Evolutionary conservation across 2,797 vertebrate genomes (phyloP).

Genomic region (Squalus acanthias): DNA sequence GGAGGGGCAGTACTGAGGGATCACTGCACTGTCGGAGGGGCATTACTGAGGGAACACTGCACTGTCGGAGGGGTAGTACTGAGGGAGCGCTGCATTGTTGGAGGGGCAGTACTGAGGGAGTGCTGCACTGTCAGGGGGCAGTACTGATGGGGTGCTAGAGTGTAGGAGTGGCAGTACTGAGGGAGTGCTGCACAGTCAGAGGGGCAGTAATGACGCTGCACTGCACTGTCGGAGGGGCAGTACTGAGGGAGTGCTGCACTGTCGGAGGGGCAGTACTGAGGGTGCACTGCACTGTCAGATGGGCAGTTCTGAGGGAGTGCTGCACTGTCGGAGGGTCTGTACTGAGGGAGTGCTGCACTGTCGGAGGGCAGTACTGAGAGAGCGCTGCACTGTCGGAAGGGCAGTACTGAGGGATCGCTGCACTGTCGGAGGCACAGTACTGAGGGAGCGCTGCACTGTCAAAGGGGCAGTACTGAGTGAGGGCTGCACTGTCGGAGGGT

Average conservation of each 20-base stretch:
- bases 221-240: not conserved
- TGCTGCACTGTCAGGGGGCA: not conserved
- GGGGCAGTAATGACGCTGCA: not conserved
- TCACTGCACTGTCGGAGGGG: not conserved
- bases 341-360: not conserved
- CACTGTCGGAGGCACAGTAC: no score
- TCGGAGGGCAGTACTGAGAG: not conserved
- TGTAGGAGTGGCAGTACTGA: not conserved
- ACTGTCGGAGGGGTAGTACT: not conserved
- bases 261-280: not conserved
- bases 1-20: not conserved
- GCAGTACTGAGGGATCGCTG: no score
- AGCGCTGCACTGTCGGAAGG: not conserved
- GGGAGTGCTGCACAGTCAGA: not conserved
- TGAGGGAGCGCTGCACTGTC: no score
- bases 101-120: not conserved
- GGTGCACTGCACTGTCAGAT: not conserved
- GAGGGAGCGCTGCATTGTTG: not conserved
- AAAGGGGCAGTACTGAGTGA: not conserved
- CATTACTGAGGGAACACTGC: not conserved
- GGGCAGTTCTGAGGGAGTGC: not conserved
- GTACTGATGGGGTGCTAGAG: not conserved
- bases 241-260: not conserved
- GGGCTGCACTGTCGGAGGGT: not conserved
- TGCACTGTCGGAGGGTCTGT: not conserved